Conservation (phyloP, 2,888 invertebrate species). For the Sepioteuthis lessoniana region DNA sequence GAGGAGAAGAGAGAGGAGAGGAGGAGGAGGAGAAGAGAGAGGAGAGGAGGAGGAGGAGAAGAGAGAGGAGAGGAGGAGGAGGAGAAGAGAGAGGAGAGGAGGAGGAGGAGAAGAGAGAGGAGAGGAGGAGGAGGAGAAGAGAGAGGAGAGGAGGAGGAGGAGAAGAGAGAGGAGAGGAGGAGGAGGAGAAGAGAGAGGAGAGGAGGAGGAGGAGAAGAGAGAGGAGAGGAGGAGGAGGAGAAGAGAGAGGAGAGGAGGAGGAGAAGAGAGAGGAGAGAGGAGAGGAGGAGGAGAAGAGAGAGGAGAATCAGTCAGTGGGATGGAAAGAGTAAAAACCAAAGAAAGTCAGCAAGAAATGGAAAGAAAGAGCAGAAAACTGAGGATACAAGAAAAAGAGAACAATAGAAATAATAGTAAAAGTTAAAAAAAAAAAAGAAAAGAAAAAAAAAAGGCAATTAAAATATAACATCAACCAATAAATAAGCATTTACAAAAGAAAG, state of each 20-base stretch:
- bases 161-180: not conserved
- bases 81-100: not conserved
- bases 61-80: not conserved
- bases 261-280: not conserved
- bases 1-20: not conserved
- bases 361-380: too few relatives aligned
- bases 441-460: too few relatives aligned
- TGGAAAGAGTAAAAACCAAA: not conserved
- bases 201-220: not conserved
- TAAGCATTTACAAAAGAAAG: too few relatives aligned
- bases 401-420: too few relatives aligned
- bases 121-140: not conserved
- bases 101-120: not conserved
- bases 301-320: not conserved
- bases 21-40: too few relatives aligned
- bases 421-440: too few relatives aligned
- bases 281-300: not conserved
- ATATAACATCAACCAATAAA: too few relatives aligned
- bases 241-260: not conserved
- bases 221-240: too few relatives aligned
- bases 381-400: too few relatives aligned
- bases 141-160: not conserved
- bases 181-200: not conserved
- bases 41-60: not conserved
- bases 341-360: too few relatives aligned